Base-by-base conservation (phyloP, 2,113 vertebrate genomes). In the Sebastes fasciatus region DNA sequence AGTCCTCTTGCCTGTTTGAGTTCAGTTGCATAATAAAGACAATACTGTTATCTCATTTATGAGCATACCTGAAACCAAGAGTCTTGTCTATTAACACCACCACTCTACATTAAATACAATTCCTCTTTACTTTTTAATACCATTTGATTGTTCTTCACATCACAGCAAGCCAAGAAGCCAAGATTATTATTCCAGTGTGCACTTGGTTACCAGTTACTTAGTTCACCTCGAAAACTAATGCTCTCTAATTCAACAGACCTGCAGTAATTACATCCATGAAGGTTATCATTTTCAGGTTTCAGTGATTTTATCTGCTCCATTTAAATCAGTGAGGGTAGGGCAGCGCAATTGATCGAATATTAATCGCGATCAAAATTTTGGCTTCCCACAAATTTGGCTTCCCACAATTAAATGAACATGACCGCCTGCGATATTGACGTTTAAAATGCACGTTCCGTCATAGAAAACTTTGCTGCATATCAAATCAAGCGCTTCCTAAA, bases 41-140 rank as follows among this genome's bases (percentile, higher is more conserved):
- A 40, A 40, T 67, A 4, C 16, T 40, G n/a, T 77, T 82, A 72
- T 67, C 78, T 89, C 45, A 19, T 62, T 74, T 66, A 77, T 21
- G 1, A 26, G 11, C 7, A 7, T 14, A 68, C 14, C 26, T 68
- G 21, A 55, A 34, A 63, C 51, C 2, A 46, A 42, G 10, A 45
- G 26, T 1, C 17, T 16, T 10, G 21, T 69, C 43, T 34, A 2
- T 40, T 48, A 64, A 6, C 60, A 57, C 9, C 17, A 57, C 10
- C 1, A 4, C 58, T 40, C 19, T 13, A 26, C 48, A 46, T 60
- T 65, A 58, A 43, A 42, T 26, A 3, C 8, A 63, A 5, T 7
- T 40, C 61, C 23, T 67, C 49, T 52, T 61, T 19, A 26, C 4
- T 43, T 66, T 21, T 0, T 0, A 10, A 52, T 6, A 19, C 13